phyloP scores from a whole-genome alignment of 2,113 vertebrate genomes.

The Pionites leucogaster region DNA sequence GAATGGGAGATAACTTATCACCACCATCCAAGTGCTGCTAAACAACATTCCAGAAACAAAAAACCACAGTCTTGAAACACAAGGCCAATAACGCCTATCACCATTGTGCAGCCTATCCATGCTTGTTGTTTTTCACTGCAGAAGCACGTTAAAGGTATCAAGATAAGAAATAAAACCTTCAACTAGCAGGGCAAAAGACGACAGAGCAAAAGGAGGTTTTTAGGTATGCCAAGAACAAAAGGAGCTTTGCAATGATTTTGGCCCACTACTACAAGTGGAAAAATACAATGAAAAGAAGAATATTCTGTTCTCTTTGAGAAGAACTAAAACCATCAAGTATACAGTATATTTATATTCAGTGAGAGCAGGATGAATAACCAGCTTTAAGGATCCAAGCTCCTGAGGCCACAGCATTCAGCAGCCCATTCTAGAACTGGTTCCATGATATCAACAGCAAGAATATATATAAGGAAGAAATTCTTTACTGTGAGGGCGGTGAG shows the following conservation, averaged over 20 bases:
- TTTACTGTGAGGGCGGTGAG: no score
- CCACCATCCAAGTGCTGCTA: neutral
- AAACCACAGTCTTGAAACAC: neutral
- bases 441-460: neutral
- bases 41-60: neutral
- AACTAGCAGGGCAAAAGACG: neutral
- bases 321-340: neutral
- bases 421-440: neutral
- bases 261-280: neutral
- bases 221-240: neutral
- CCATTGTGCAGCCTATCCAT: neutral
- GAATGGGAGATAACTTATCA: neutral
- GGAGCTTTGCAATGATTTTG: neutral
- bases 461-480: no score
- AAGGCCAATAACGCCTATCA: neutral
- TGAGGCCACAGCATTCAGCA: neutral
- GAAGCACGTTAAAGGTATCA: neutral
- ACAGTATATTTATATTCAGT: neutral
- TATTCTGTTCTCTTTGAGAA: neutral
- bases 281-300: neutral
- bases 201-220: neutral
- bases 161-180: neutral
- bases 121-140: neutral
- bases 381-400: neutral
- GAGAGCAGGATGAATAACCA: neutral